phyloP scores from a whole-genome alignment of 2,888 invertebrate species.

The Tiliacea citrago region DNA sequence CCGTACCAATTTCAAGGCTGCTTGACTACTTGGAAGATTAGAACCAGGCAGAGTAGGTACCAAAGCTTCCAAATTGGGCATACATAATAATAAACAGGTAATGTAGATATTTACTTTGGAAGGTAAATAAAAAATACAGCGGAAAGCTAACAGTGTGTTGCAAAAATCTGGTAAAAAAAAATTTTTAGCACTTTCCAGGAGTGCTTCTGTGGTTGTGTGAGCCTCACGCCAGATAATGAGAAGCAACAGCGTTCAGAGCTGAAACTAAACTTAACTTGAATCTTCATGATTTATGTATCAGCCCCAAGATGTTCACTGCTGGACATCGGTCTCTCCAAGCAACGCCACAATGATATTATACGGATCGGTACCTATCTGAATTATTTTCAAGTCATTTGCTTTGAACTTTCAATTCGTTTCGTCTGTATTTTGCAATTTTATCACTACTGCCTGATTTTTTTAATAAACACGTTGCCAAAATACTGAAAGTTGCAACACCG shows the following conservation, averaged over 20 bases:
- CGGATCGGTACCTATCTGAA: background rate
- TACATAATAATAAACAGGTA: background rate
- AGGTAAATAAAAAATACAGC: background rate
- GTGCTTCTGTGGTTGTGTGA: background rate
- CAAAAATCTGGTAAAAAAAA: no score
- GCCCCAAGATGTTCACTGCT: background rate
- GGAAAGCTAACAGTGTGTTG: background rate
- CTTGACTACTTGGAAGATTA: background rate
- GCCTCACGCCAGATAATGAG: background rate
- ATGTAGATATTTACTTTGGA: background rate
- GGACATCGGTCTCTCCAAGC: background rate
- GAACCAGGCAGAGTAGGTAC: background rate
- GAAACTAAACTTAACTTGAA: background rate
- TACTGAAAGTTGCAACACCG: background rate
- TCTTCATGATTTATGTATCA: background rate
- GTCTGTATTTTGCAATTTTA: background rate
- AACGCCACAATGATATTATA: background rate
- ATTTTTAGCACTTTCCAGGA: no score
- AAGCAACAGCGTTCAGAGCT: background rate
- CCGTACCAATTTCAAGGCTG: background rate
- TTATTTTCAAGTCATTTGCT: background rate
- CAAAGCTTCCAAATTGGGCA: background rate
- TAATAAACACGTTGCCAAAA: background rate
- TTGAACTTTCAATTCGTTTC: background rate
- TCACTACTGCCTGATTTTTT: background rate